Evolutionary conservation across 2,797 vertebrate species (phyloP).

Genomic region (Luscinia megarhynchos): DNA sequence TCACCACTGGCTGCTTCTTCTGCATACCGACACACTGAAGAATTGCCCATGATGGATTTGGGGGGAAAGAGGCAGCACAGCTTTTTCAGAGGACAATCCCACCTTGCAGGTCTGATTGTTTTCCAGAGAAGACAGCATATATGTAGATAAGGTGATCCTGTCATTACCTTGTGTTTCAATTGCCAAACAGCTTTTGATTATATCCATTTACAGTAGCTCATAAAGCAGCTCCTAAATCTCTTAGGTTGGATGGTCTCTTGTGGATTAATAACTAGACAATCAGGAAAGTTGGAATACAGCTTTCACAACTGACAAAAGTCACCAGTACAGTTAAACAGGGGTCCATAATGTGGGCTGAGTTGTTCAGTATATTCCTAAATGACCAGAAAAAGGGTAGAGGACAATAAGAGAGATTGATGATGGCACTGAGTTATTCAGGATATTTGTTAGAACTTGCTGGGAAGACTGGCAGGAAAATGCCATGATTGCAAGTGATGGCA

Average conservation of each 20-base stretch:
- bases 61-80: not conserved
- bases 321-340: not conserved
- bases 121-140: not conserved
- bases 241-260: not conserved
- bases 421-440: not conserved
- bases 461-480: not conserved
- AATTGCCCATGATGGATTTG: fast-evolving
- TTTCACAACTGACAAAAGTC: not conserved
- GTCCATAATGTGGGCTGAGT: not conserved
- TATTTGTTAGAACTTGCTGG: not conserved
- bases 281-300: not conserved
- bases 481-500: not conserved
- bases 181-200: not conserved
- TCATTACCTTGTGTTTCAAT: fast-evolving
- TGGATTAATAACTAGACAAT: not conserved
- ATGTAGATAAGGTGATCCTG: not conserved
- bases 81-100: not conserved
- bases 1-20: not conserved
- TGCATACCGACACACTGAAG: not conserved
- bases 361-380: not conserved
- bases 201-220: not conserved
- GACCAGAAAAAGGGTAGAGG: not conserved
- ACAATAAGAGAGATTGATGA: not conserved
- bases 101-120: not conserved
- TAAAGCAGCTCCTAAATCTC: not conserved